Evolutionary conservation across 2,888 invertebrate genomes (phyloP).

Genomic region (Liodrosophila aerea): DNA sequence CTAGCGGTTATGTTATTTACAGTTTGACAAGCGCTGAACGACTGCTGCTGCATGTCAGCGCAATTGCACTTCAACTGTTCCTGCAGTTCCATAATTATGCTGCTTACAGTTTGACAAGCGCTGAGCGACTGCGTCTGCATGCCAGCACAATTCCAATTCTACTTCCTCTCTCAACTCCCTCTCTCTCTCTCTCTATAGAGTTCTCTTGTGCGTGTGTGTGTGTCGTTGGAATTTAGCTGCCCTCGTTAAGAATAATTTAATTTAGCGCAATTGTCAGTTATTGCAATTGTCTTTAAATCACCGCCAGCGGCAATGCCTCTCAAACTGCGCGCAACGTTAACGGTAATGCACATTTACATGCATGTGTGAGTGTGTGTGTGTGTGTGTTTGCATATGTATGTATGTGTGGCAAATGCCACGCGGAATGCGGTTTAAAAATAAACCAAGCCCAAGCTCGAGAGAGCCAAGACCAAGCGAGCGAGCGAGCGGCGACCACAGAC

Average conservation of each 20-base stretch:
- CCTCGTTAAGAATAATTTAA: slow-evolving; percentile 69
- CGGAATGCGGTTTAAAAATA: slow-evolving; percentile 78
- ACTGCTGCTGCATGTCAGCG: too few species aligned
- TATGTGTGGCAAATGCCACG: slow-evolving; percentile 47
- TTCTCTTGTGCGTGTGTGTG: slow-evolving; percentile 31
- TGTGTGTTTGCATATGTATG: slow-evolving; percentile 7
- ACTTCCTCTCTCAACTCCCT: neutral
- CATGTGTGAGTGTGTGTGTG: neutral
- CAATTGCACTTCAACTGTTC: too few species aligned
- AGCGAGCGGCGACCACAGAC: slow-evolving; percentile 8
- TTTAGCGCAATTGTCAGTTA: slow-evolving; percentile 53
- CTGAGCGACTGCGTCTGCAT: too few species aligned
- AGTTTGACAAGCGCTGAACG: too few species aligned
- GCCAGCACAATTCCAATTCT: too few species aligned
- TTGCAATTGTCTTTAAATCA: slow-evolving; percentile 60
- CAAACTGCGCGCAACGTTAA: slow-evolving; percentile 41
- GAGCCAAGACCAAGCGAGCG: slow-evolving; percentile 23
- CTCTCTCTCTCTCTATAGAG: too few species aligned
- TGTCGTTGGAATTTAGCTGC: slow-evolving; percentile 51
- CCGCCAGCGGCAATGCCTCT: slow-evolving; percentile 32
- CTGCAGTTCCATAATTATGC: too few species aligned
- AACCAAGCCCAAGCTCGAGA: slow-evolving; percentile 60
- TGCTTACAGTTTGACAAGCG: too few species aligned
- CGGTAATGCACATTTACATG: slow-evolving; percentile 37
- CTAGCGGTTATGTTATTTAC: too few species aligned